Evolutionary conservation across 1,140 invertebrate species (phyloP), one percentile per base, ranked within the genome.

Genomic region (Ceratosolen solmsi): DNA sequence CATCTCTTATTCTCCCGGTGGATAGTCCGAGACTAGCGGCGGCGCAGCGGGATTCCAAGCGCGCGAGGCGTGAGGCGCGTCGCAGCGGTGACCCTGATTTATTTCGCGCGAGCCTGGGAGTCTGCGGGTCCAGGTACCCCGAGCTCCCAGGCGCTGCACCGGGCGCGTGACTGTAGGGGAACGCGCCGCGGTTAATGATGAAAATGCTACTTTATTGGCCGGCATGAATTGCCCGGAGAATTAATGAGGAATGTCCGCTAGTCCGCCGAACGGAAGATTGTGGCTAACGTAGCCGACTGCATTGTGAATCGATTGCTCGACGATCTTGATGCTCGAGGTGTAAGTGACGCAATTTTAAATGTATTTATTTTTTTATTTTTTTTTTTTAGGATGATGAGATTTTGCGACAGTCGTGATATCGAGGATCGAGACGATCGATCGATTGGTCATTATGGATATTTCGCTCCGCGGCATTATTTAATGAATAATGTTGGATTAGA

Each of bases 21-120:
- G 0, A 8, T 49, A 9, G n/a, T n/a, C 27, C 25, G 49, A 7
- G 30, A 30, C 80, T n/a, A n/a, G n/a, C n/a, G n/a, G n/a, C n/a
- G n/a, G n/a, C n/a, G 8, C 80, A 51, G 73, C 76, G 82, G 83
- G 80, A 54, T 56, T 71, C 27, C 25, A 33, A 20, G 8, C 49
- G 49, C 41, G 51, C 56, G 60, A 78, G 36, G 51, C 60, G 60
- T 68, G n/a, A n/a, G 46, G 51, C 70, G 49, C 36, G 76, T 79
- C 68, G 41, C 72, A 38, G 17, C 38, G 51, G 77, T 77, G 78
- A 75, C 74, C 63, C 70, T 70, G 71, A 76, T 80, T 80, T 80
- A 81, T 81, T 80, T 63, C 2, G 25, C 41, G 20, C n/a, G 27
- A 56, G 49, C 7, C 38, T 13, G 25, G 56, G 63, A 54, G 36